phyloP scores from a whole-genome alignment of 2,888 invertebrate genomes.

The Cistogaster globosa region DNA sequence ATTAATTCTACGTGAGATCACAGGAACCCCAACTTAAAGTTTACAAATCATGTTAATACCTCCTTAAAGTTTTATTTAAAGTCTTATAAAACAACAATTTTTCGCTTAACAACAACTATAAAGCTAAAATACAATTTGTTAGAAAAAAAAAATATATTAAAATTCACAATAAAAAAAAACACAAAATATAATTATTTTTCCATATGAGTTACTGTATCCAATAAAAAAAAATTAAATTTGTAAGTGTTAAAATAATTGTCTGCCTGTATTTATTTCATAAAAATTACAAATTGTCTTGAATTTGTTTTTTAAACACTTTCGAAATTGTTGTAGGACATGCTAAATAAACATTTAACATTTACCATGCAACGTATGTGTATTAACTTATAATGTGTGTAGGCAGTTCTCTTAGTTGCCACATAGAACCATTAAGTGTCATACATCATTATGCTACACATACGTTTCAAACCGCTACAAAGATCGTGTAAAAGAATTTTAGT shows the following conservation, averaged over 20 bases:
- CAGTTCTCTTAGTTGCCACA: conserved; percentile 16
- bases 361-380: background rate
- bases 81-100: too few species aligned
- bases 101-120: too few species aligned
- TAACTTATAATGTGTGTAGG: conserved; percentile 28
- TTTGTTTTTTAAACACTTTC: conserved; percentile 65
- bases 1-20: too few species aligned
- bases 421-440: background rate
- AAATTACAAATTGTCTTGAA: conserved; percentile 61
- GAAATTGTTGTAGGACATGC: conserved; percentile 67
- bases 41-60: too few species aligned
- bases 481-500: conserved; percentile 21
- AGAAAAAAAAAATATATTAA: too few species aligned
- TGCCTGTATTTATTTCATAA: conserved; percentile 21
- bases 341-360: conserved; percentile 63
- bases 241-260: conserved; percentile 36
- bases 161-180: background rate
- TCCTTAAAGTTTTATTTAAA: too few species aligned
- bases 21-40: too few species aligned
- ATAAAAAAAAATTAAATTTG: conserved; percentile 28
- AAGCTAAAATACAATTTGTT: too few species aligned
- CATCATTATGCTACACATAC: conserved; percentile 6
- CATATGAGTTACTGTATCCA: background rate
- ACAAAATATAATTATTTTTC: background rate
- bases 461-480: background rate